Conservation (phyloP, 2,113 vertebrate species). For the Trematomus loennbergii region DNA sequence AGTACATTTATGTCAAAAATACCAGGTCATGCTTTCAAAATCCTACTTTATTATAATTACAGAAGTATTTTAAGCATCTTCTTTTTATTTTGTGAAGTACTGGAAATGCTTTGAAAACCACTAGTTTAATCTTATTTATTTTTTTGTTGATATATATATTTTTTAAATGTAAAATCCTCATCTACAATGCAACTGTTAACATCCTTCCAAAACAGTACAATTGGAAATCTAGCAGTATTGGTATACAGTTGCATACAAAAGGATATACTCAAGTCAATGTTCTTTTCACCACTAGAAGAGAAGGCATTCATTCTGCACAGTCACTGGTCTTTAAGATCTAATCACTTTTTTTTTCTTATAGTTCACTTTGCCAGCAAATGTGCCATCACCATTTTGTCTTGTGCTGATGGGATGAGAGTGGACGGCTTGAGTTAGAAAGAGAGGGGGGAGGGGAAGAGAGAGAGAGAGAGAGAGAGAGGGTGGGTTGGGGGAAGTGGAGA, state of each 20-base stretch:
- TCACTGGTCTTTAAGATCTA: not conserved
- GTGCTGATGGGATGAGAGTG: conserved; percentile 64
- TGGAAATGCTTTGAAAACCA: too few relatives aligned
- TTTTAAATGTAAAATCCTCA: too few relatives aligned
- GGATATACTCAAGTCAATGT: not conserved
- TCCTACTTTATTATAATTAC: not conserved
- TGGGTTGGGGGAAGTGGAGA: not conserved
- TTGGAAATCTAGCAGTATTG: too few relatives aligned
- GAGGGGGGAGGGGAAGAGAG: not conserved
- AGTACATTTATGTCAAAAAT: not conserved
- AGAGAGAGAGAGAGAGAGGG: not conserved
- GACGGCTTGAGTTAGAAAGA: conserved; percentile 54
- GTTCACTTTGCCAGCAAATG: conserved; percentile 8
- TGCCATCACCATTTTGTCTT: conserved; percentile 38
- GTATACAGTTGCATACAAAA: not conserved
- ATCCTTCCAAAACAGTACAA: too few relatives aligned
- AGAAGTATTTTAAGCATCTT: too few relatives aligned
- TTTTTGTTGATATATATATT: too few relatives aligned
- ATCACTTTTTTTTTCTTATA: not conserved
- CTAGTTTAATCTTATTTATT: too few relatives aligned
- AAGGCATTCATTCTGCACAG: not conserved
- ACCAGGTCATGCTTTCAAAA: not conserved
- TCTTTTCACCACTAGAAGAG: not conserved
- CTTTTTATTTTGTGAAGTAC: too few relatives aligned
- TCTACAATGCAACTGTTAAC: too few relatives aligned